phyloP scores from a whole-genome alignment of 2,113 vertebrate species.

The Hippocampus guttulatus region DNA sequence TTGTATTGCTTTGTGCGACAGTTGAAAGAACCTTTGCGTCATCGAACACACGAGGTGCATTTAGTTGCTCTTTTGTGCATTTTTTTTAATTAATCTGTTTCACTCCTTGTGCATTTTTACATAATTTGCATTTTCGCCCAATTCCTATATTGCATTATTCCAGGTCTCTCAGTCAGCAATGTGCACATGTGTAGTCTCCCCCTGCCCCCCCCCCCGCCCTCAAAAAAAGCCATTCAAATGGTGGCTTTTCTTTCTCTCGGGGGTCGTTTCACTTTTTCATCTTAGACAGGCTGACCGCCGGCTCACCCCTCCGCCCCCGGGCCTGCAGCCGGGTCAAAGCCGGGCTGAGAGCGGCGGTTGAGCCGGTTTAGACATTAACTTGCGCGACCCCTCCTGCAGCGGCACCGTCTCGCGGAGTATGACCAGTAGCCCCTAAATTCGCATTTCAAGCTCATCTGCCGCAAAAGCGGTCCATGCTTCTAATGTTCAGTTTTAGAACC shows the following conservation, averaged over 20 bases:
- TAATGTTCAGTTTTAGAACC: background rate
- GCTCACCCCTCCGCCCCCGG: constrained; percentile 65
- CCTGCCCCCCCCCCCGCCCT: too few species aligned
- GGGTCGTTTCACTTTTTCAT: constrained; percentile 75
- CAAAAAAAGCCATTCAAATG: constrained; percentile 57
- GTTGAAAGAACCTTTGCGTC: background rate
- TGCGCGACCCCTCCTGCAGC: constrained; percentile 47
- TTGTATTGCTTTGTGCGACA: background rate
- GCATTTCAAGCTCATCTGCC: background rate
- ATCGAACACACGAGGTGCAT: background rate
- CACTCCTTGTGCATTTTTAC: too few species aligned
- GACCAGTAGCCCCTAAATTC: background rate
- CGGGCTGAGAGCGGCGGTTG: constrained; percentile 58
- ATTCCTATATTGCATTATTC: background rate
- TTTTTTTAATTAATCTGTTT: background rate
- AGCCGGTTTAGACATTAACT: constrained; percentile 72
- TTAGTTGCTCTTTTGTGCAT: too few species aligned
- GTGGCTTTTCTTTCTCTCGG: constrained; percentile 57
- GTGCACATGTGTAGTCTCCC: background rate
- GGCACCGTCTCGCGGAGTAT: constrained; percentile 20
- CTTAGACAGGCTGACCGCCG: constrained; percentile 73
- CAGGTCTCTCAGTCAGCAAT: background rate
- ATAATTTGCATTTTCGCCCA: background rate
- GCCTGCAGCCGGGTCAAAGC: constrained; percentile 70
- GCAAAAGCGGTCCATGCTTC: background rate